phyloP scores from a whole-genome alignment of 1,140 invertebrate genomes.

The Teleopsis dalmanni region DNA sequence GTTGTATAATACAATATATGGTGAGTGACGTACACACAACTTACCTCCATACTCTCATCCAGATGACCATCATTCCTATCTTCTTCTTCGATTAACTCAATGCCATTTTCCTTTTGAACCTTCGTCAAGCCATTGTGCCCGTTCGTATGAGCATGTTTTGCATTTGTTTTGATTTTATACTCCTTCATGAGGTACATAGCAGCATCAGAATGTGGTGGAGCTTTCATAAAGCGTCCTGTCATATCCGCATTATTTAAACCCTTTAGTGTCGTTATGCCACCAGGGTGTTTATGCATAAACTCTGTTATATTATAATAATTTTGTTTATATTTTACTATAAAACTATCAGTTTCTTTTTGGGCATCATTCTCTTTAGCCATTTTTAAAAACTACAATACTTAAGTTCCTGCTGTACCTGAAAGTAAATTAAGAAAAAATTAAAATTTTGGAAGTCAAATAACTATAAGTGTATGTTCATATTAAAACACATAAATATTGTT shows the following conservation, averaged over 20 bases:
- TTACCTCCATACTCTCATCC: slow-evolving; percentile 42
- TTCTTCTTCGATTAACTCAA: slow-evolving; percentile 20
- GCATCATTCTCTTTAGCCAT: not conserved
- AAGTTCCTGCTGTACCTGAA: no score
- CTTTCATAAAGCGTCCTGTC: slow-evolving; percentile 45
- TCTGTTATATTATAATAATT: slow-evolving; percentile 48
- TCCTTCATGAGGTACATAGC: slow-evolving; percentile 56
- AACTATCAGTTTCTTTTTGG: slow-evolving; percentile 16
- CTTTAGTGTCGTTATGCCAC: slow-evolving; percentile 50
- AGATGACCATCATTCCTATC: slow-evolving; percentile 34
- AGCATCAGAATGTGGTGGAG: slow-evolving; percentile 52
- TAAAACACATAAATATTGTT: no score
- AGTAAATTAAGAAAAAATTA: no score
- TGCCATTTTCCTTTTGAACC: slow-evolving; percentile 10
- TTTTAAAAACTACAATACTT: not conserved
- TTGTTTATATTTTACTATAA: slow-evolving; percentile 48
- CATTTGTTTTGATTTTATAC: slow-evolving; percentile 29
- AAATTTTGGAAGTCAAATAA: no score
- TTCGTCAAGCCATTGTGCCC: not conserved
- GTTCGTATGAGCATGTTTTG: slow-evolving; percentile 8
- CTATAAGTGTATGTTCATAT: no score
- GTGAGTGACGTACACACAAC: no score
- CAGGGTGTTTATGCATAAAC: slow-evolving; percentile 55
- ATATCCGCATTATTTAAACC: slow-evolving; percentile 47
- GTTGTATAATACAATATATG: no score